Conservation (phyloP, 2,113 vertebrate genomes). For the Emydocephalus ijimae region DNA sequence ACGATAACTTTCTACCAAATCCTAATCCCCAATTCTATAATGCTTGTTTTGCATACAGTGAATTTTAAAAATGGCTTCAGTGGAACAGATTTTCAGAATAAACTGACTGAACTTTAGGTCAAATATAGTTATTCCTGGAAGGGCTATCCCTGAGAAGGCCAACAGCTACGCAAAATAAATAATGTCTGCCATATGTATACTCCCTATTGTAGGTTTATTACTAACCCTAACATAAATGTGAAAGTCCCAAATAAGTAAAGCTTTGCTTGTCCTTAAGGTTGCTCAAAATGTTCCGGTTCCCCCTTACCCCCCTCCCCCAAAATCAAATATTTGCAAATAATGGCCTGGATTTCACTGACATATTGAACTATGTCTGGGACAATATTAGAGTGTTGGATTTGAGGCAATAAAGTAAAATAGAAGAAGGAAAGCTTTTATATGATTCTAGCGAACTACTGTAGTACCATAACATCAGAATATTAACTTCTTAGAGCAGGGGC, state of each 20-base stretch:
- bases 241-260: not conserved
- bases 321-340: not conserved
- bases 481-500: not conserved
- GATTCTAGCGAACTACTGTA: not conserved
- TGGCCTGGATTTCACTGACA: not conserved
- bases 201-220: not conserved
- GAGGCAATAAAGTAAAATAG: slow-evolving; percentile 28
- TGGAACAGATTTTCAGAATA: not conserved
- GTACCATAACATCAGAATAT: not conserved
- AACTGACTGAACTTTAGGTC: not conserved
- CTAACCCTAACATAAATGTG: not conserved
- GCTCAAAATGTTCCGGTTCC: not conserved
- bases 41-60: not conserved
- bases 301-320: slow-evolving; percentile 21
- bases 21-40: not conserved
- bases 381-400: not conserved
- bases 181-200: not conserved
- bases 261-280: slow-evolving; percentile 35
- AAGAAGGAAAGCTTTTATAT: not conserved
- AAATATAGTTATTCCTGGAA: fast-evolving
- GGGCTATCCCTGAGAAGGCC: not conserved
- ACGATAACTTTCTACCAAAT: fast-evolving
- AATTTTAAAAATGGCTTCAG: not conserved
- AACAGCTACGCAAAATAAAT: not conserved
- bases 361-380: not conserved